phyloP scores from a whole-genome alignment of 2,888 invertebrate genomes.

The Metallyticus violacea region DNA sequence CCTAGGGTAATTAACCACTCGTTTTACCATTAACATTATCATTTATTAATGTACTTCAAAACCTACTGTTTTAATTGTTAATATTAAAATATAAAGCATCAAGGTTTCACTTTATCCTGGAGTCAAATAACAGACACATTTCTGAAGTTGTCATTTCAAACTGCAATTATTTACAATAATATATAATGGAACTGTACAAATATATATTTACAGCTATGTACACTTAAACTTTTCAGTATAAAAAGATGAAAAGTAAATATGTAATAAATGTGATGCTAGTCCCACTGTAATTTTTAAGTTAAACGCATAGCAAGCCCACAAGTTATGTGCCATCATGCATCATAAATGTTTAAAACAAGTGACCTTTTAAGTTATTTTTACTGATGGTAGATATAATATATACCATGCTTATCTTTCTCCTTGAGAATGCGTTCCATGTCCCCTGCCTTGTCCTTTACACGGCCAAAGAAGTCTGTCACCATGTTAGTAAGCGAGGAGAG shows the following conservation, averaged over 20 bases:
- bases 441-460: conserved; percentile 94
- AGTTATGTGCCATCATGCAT: background rate
- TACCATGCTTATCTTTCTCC: conserved; percentile 90
- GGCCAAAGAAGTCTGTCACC: conserved; percentile 82
- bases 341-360: no score
- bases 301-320: no score
- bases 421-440: conserved; percentile 89
- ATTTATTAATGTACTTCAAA: no score
- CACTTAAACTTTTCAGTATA: background rate
- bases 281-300: no score
- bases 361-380: background rate
- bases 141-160: no score
- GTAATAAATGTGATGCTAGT: background rate
- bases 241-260: background rate
- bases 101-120: background rate
- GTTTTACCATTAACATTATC: no score
- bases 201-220: background rate
- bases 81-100: no score
- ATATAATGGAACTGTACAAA: background rate
- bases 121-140: background rate
- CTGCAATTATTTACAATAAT: background rate
- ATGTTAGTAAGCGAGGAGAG: conserved; percentile 10
- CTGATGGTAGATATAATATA: no score
- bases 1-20: no score
- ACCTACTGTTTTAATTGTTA: no score